Evolutionary conservation across 1,140 invertebrate genomes (phyloP).

Genomic region (Drosophila kikkawai): DNA sequence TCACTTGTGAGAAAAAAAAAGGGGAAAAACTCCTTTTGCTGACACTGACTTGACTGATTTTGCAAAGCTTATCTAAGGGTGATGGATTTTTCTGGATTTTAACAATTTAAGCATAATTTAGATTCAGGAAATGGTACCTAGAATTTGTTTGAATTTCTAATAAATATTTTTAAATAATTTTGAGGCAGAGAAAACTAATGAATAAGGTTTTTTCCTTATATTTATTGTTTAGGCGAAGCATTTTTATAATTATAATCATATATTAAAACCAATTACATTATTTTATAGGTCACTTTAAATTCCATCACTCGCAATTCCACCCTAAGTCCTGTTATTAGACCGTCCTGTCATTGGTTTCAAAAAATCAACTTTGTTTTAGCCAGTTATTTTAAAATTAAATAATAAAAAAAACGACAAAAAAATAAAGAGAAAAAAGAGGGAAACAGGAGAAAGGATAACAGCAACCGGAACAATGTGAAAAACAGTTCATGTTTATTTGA

Average conservation of each 20-base stretch:
- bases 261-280: too few species aligned
- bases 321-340: neutral
- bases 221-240: too few species aligned
- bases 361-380: constrained; percentile 14
- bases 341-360: constrained; percentile 3
- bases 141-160: neutral
- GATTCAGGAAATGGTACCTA: neutral
- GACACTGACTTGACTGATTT: constrained; percentile 64
- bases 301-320: neutral
- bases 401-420: constrained; percentile 9
- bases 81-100: constrained; percentile 17
- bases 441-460: constrained; percentile 41
- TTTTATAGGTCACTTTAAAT: neutral
- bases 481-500: constrained; percentile 62
- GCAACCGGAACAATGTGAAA: constrained; percentile 24
- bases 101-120: neutral
- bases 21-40: neutral
- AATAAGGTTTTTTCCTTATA: too few species aligned
- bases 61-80: constrained; percentile 25
- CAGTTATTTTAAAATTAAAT: constrained; percentile 33
- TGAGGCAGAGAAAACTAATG: too few species aligned
- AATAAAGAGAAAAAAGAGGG: constrained; percentile 11
- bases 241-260: too few species aligned
- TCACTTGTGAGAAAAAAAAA: neutral
- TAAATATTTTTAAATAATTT: neutral